These are phyloP conservation scores for Thoracochromis brauschi DNA, from an alignment of 2,113 vertebrate genomes.

Conservation along the genomic window DNA sequence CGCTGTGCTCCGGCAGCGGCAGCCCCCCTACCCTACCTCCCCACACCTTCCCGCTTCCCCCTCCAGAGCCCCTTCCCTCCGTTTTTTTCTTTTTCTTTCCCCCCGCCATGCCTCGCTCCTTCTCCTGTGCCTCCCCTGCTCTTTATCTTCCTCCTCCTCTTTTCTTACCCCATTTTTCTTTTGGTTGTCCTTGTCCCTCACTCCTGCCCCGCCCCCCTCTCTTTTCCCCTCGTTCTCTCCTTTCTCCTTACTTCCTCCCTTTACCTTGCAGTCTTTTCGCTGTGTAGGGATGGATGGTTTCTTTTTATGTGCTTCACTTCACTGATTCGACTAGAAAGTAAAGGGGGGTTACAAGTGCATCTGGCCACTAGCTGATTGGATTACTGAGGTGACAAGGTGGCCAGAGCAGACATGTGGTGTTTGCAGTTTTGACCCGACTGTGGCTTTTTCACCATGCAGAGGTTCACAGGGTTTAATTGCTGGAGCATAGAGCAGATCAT, in stretches of 20 bases:
- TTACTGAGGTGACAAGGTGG: conserved; percentile 15
- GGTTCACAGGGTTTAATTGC: conserved; percentile 22
- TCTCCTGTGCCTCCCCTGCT: not conserved
- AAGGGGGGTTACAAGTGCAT: conserved; percentile 12
- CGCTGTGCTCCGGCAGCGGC: conserved; percentile 59
- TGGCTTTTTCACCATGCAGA: not conserved
- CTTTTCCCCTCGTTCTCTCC: not conserved
- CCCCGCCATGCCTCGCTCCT: conserved; percentile 1
- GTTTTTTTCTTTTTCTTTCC: not conserved
- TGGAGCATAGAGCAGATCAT: conserved; percentile 17
- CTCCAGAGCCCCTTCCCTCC: not conserved
- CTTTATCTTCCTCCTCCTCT: not conserved
- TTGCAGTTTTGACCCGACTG: not conserved
- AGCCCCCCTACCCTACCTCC: not conserved
- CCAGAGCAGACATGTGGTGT: not conserved
- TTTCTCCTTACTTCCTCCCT: not conserved
- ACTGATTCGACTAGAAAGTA: not conserved
- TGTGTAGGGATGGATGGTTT: not conserved
- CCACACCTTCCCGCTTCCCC: not conserved
- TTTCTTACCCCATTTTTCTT: not conserved
- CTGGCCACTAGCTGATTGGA: not conserved
- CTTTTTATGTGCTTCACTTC: not conserved
- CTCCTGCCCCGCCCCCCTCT: not conserved
- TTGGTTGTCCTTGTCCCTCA: not conserved
- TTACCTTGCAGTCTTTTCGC: not conserved